Evolutionary conservation across 2,797 vertebrate genomes (phyloP), one percentile per base, ranked within the genome.

Genomic region (Acanthis flammea): DNA sequence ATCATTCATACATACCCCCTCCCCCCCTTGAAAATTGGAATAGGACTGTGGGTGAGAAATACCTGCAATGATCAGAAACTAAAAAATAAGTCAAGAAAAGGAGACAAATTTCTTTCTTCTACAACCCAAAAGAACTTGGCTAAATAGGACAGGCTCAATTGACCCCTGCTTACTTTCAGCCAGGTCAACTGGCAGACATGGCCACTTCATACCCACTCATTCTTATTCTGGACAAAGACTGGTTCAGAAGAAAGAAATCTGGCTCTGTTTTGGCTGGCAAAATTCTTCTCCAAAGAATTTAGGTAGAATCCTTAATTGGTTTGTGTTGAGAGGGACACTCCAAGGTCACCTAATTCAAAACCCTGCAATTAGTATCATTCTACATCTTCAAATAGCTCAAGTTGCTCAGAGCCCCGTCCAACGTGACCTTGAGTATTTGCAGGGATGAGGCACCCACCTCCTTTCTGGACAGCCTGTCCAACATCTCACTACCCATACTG

Each of bases 401-500:
- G 10, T 24, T 77, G 6, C 31, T 70, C 35, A 70, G 7, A 62
- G 22, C 4, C 33, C 15, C 2, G 1, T 37, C 19, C 1, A 3
- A 13, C 0, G 0, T 31, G 12, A 16, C 18, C 25, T 62, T 45
- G 44, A 70, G 42, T 15, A 19, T 41, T 87, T 77, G 10, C 25
- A 53, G 7, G 10, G 17, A 10, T 57, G 27, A n/a, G 12, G 4
- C n/a, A 50, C 12, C 17, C 14, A 53, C 7, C 3, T 39, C 3
- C 2, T 51, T 15, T 60, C 37, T 76, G 22, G n/a, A n/a, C 13
- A 78, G 30, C 1, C 14, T 41, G 11, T 41, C 6, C 19, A n/a
- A 4, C 17, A 8, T 21, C 54, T 35, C 39, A 67, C 15, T 7
- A 23, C 14, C 5, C 0, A 3, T 2, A 19, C 7, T 1, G 0